Percentiles rank a stretch among this genome's conserved stretches.
phyloP scores from a whole-genome alignment of 2,113 vertebrate genomes.

The Emydocephalus ijimae region DNA sequence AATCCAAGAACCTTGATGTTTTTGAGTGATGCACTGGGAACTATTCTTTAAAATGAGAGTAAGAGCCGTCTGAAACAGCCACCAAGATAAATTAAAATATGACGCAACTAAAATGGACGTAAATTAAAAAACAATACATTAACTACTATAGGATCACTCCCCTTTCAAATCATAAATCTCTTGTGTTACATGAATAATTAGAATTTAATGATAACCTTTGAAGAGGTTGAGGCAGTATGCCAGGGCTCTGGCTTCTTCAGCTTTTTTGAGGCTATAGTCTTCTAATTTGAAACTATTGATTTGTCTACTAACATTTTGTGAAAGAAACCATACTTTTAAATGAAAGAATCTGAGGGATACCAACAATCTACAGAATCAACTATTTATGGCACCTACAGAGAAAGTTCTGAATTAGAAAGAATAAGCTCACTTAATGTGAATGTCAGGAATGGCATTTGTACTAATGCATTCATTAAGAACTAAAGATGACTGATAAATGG shows the following conservation, averaged over 20 bases:
- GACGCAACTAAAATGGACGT: background rate
- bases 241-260: background rate
- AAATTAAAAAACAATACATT: background rate
- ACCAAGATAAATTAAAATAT: background rate
- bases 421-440: background rate
- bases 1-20: background rate
- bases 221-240: background rate
- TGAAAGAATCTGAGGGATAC: background rate
- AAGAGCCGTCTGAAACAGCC: background rate
- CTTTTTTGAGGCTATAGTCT: background rate
- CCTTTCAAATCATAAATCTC: background rate
- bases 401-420: background rate
- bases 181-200: background rate
- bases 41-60: background rate
- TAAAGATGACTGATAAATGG: slow-evolving; percentile 6
- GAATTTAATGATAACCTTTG: background rate
- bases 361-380: background rate
- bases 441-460: background rate
- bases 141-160: background rate
- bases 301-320: background rate
- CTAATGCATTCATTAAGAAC: background rate
- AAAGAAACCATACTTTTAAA: background rate
- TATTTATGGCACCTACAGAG: background rate
- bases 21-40: background rate
- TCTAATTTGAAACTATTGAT: background rate